Conservation (phyloP, 2,888 invertebrate genomes). For the Mythimna impura region DNA sequence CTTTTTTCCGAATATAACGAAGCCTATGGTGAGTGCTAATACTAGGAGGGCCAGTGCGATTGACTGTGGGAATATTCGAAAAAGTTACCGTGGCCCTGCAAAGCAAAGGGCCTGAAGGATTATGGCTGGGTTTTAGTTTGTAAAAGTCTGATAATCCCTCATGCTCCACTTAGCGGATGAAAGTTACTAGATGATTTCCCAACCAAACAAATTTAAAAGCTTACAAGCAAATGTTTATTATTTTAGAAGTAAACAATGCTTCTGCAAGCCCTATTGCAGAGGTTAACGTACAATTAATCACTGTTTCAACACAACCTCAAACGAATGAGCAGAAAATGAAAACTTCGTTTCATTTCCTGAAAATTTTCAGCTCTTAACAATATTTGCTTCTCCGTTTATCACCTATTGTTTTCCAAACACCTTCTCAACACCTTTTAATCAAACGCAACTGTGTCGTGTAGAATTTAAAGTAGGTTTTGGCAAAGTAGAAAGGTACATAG, state of each 20-base stretch:
- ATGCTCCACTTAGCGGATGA: background rate
- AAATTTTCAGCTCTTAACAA: conserved; percentile 53
- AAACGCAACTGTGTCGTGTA: conserved; percentile 17
- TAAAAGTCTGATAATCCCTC: no score
- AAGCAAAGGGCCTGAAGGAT: background rate
- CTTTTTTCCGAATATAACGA: no score
- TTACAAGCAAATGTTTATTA: background rate
- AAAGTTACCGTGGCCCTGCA: background rate
- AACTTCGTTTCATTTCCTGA: conserved; percentile 59
- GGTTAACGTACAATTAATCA: conserved; percentile 37
- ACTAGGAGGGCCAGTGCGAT: no score
- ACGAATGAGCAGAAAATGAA: conserved; percentile 50
- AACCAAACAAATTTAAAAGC: background rate
- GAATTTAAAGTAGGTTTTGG: conserved; percentile 37
- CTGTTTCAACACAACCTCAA: conserved; percentile 19
- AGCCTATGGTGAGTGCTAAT: no score
- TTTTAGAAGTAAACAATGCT: background rate
- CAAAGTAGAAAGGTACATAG: conserved; percentile 5
- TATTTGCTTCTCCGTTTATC: conserved; percentile 62
- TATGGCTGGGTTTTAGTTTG: no score
- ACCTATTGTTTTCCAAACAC: conserved; percentile 66
- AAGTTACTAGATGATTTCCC: background rate
- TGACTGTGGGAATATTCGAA: background rate
- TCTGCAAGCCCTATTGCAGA: background rate
- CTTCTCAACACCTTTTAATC: background rate